Percentiles rank a stretch among this genome's conserved stretches.
Evolutionary conservation across 2,797 vertebrate species (phyloP).

Genomic region (Periophthalmus magnuspinnatus): DNA sequence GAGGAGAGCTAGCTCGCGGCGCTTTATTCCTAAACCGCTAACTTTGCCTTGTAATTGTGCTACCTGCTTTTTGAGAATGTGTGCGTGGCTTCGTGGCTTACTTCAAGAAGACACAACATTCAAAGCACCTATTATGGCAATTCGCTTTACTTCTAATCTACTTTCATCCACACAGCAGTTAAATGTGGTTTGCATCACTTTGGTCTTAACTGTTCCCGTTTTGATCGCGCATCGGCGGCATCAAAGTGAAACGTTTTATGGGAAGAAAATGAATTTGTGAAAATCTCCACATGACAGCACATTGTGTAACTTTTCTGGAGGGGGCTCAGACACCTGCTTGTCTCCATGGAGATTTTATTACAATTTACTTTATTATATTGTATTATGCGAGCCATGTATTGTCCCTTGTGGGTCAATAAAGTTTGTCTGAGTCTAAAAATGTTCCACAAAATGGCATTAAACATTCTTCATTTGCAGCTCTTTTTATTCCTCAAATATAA

Average conservation of each 20-base stretch:
- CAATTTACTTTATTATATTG: too few species aligned
- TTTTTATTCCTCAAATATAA: too few species aligned
- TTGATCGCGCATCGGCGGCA: conserved; percentile 23
- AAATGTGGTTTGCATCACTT: conserved; percentile 22
- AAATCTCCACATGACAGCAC: background rate
- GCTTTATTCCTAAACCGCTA: conserved; percentile 62
- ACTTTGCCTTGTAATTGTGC: conserved; percentile 55
- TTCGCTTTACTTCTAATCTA: conserved; percentile 38
- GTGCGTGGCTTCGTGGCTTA: conserved; percentile 19
- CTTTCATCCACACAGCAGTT: conserved; percentile 25
- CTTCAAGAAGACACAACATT: conserved; percentile 29
- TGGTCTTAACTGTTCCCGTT: conserved; percentile 24
- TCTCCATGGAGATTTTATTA: too few species aligned
- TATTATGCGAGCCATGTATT: too few species aligned
- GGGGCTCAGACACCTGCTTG: too few species aligned
- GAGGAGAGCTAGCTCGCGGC: conserved; percentile 37
- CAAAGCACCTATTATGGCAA: conserved; percentile 52
- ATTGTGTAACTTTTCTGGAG: too few species aligned
- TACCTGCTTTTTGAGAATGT: conserved; percentile 48
- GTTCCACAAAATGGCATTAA: too few species aligned
- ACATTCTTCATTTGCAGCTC: too few species aligned
- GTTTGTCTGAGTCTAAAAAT: too few species aligned
- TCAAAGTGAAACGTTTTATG: conserved; percentile 27
- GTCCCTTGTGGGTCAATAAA: too few species aligned
- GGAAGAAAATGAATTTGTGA: background rate